Evolutionary conservation across 2,113 vertebrate species (phyloP), one percentile per base, ranked within the genome.

Genomic region (Antigone vipio): DNA sequence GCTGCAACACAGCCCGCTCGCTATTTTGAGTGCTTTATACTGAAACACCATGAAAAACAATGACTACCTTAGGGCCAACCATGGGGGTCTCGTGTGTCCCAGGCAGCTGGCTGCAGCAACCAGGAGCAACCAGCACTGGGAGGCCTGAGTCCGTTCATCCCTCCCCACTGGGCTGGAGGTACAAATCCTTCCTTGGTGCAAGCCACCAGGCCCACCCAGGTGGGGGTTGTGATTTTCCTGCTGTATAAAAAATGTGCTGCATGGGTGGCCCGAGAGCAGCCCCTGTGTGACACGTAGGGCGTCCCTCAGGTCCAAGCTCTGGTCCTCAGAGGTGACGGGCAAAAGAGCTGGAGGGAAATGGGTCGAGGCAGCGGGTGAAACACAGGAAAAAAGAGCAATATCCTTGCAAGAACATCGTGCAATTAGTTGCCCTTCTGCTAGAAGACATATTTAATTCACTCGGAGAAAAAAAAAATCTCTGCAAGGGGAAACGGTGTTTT

Each of bases 141-240:
- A 38, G 38, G 38, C 23, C 35, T 8, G 13, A 71, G n/a, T 17
- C 68, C 0, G 24, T 17, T 63, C 0, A 0, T 18, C 35, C 21
- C 44, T 89, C 30, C 59, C 50, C 2, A 3, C 5, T 0, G 0
- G 35, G 42, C 56, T 66, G 69, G 20, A 81, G 20, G 34, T 30
- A 58, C 42, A 67, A 78, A 72, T 30, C 38, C 52, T 63, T 40
- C 73, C 38, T 69, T 40, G 22, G 26, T 34, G 45, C 45, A 60
- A 94, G 40, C 44, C 72, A 47, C 19, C 5, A 12, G 27, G 30
- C 15, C 26, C 55, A 7, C 15, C 9, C 40, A 56, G 23, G 21
- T 40, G 75, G 52, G 67, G 69, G 47, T 0, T 60, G 32, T 40
- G 47, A 17, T 83, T 90, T 68, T 71, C 66, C 34, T 44, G 3